Percentiles rank a stretch among this genome's conserved stretches.
phyloP scores from a whole-genome alignment of 2,113 vertebrate species.

The Trichechus manatus region DNA sequence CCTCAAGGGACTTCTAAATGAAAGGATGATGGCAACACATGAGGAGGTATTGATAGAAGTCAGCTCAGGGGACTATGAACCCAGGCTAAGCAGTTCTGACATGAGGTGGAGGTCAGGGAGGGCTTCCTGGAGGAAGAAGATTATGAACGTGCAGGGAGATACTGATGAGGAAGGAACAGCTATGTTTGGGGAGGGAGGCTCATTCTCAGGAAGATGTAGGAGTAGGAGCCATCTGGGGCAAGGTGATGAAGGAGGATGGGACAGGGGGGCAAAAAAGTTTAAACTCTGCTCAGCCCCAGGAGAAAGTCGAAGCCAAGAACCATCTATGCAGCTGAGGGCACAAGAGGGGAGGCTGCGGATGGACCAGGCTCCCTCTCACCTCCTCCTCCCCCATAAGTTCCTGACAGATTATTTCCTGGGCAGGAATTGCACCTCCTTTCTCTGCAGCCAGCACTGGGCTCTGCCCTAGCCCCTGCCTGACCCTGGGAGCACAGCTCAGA shows the following conservation, averaged over 20 bases:
- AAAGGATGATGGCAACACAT: background rate
- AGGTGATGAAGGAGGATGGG: background rate
- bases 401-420: background rate
- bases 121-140: slow-evolving; percentile 35
- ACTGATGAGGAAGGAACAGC: background rate
- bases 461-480: background rate
- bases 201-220: background rate
- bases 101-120: background rate
- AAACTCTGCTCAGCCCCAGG: background rate
- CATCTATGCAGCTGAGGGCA: background rate
- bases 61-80: background rate
- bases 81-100: background rate
- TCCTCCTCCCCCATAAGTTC: background rate
- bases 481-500: background rate
- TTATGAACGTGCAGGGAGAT: background rate
- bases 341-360: background rate
- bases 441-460: background rate
- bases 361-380: background rate
- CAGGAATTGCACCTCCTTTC: background rate
- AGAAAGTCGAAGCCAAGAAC: background rate
- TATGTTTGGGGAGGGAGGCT: background rate
- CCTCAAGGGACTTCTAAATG: slow-evolving; percentile 20
- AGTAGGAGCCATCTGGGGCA: background rate
- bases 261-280: background rate
- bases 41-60: background rate